Evolutionary conservation across 2,113 vertebrate species (phyloP).

Genomic region (Progne subis): DNA sequence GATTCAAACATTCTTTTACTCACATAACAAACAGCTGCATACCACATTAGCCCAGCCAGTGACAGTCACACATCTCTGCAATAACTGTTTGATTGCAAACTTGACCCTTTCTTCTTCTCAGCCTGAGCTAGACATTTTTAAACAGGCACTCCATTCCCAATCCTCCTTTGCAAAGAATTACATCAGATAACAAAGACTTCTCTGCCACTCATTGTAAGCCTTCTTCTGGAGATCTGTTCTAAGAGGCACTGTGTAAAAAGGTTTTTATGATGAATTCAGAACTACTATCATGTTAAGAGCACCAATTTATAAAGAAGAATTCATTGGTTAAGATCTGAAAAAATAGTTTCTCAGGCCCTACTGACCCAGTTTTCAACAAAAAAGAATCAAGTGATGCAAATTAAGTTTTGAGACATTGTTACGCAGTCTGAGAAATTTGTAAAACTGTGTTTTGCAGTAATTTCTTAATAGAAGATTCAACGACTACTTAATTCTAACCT

Average conservation of each 20-base stretch:
- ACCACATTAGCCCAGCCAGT: conserved; percentile 80
- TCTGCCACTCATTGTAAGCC: conserved; percentile 83
- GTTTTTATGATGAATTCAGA: conserved; percentile 87
- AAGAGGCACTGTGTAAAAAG: conserved; percentile 83
- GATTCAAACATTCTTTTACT: conserved; percentile 85
- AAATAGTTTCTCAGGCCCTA: conserved; percentile 87
- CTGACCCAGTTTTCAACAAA: conserved; percentile 85
- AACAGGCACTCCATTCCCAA: conserved; percentile 77
- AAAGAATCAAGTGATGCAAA: conserved; percentile 82
- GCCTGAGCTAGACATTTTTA: conserved; percentile 81
- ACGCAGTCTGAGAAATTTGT: conserved; percentile 76
- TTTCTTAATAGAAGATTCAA: conserved; percentile 75
- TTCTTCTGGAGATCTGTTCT: conserved; percentile 82
- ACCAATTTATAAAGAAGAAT: conserved; percentile 89
- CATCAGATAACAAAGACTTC: conserved; percentile 86
- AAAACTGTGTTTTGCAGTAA: conserved; percentile 75
- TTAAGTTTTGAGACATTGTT: conserved; percentile 81
- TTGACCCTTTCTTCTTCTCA: conserved; percentile 81
- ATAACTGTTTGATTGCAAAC: conserved; percentile 84
- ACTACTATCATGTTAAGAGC: conserved; percentile 89
- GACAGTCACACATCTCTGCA: conserved; percentile 82
- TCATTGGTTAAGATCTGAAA: conserved; percentile 85
- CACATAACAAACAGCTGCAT: conserved; percentile 84
- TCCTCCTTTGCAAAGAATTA: conserved; percentile 83
- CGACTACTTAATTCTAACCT: conserved; percentile 67